Base-by-base conservation (phyloP, 2,113 vertebrate species). In the Fulica atra region DNA sequence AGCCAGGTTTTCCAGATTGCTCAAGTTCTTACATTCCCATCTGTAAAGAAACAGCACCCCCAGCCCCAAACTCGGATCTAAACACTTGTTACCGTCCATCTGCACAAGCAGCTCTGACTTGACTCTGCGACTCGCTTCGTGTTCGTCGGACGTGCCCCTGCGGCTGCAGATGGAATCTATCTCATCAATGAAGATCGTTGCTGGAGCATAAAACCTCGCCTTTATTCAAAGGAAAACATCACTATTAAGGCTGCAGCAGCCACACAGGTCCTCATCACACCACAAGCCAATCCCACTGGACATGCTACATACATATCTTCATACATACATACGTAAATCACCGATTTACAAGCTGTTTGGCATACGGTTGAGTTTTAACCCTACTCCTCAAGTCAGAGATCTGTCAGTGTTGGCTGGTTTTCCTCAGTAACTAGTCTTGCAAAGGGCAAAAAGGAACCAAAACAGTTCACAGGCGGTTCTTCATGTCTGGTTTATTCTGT, bases 161-260 rank as follows among this genome's bases (percentile, higher is more conserved):
- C 98, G 98, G 86, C 98, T 98, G 95, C 98, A 98, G 93, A 98
- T 98, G 40, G 98, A 98, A 89, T 98, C 98, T 35, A 98, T 98
- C 97, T 98, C 98, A 44, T 98, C 98, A 69, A 98, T 98, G 97
- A 98, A 98, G 96, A 98, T 98, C 0, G 98, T 98, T 48, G 98
- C 97, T 19, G 98, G 98, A 2, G 98, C 98, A 36, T 98, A 98
- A 98, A 98, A 98, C 76, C 98, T 97, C 9, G 98, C 98, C 98
- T 98, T 97, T 44, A 92, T 85, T 91, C 84, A 97, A 95, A 92
- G 9, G 53, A 89, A 89, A 95, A 96, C 93, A 96, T 18, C 63
- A 36, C 33, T 20, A 38, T 87, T 97, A 93, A 90, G 44, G 60
- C 60, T 71, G 48, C 13, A 71, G 68, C 50, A 89, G n/a, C 38